These are phyloP conservation scores for Craterocephalus amniculus DNA, from an alignment of 2,797 vertebrate genomes.

Conservation along the genomic window DNA sequence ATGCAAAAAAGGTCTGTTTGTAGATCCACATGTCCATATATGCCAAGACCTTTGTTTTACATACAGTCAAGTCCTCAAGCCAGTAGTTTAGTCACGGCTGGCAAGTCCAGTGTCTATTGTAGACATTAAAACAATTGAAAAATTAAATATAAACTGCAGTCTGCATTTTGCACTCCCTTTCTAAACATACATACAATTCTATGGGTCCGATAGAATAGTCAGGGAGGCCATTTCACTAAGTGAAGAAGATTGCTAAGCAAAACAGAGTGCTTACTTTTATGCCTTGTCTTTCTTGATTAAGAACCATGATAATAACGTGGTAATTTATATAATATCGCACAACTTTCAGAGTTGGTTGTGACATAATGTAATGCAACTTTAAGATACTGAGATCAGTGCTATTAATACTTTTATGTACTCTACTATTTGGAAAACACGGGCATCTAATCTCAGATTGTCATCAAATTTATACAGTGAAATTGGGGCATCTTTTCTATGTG, in stretches of 20 bases:
- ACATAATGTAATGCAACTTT: too few relatives aligned
- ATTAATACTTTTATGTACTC: not conserved
- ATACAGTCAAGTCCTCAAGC: not conserved
- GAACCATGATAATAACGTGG: too few relatives aligned
- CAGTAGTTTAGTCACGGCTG: not conserved
- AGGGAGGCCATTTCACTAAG: too few relatives aligned
- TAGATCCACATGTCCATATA: not conserved
- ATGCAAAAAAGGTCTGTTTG: not conserved
- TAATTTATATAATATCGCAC: too few relatives aligned
- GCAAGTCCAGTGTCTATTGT: not conserved
- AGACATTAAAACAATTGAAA: not conserved
- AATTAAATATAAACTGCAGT: not conserved
- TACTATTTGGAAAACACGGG: not conserved
- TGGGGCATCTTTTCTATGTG: not conserved
- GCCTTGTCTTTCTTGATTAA: too few relatives aligned
- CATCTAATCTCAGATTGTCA: not conserved
- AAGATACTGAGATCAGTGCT: not conserved
- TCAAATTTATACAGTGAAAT: not conserved
- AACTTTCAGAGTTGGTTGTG: too few relatives aligned
- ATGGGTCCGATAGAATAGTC: too few relatives aligned
- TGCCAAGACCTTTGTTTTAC: not conserved
- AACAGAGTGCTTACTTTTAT: too few relatives aligned
- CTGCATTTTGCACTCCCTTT: not conserved
- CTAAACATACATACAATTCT: not conserved
- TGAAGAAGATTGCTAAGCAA: too few relatives aligned